These are phyloP conservation scores for Corythornis vintsioides DNA, from an alignment of 2,113 vertebrate genomes.

Conservation along the genomic window DNA sequence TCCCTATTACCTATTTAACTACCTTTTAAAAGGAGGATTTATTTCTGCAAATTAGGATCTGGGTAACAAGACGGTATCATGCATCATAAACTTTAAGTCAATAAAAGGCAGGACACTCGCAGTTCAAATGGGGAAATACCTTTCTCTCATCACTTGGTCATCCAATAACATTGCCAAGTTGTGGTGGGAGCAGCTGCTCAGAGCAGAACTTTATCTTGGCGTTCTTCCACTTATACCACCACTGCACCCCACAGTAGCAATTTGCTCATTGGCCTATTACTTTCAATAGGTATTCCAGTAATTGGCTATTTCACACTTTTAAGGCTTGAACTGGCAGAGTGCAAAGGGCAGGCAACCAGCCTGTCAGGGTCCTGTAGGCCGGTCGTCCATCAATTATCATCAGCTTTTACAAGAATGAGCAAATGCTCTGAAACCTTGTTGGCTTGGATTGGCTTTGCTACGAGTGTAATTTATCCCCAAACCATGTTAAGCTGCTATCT, in stretches of 20 bases:
- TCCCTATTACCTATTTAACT: constrained; percentile 95
- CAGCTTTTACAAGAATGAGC: constrained; percentile 83
- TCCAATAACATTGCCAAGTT: constrained; percentile 68
- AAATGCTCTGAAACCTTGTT: constrained; percentile 79
- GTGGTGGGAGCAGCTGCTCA: constrained; percentile 82
- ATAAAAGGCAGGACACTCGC: constrained; percentile 84
- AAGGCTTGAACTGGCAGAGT: constrained; percentile 92
- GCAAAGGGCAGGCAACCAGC: constrained; percentile 92
- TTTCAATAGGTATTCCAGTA: constrained; percentile 90
- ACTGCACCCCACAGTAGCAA: constrained; percentile 86
- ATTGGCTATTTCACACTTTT: constrained; percentile 99
- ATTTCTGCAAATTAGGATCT: constrained; percentile 91
- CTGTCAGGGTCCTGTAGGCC: constrained; percentile 85
- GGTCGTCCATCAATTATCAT: constrained; percentile 97
- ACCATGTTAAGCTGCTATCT: constrained; percentile 49
- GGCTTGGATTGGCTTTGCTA: constrained; percentile 76
- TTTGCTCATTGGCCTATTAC: constrained; percentile 96
- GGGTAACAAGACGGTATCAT: constrained; percentile 90
- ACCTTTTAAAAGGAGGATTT: constrained; percentile 94
- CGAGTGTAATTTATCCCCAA: constrained; percentile 58
- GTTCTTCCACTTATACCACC: constrained; percentile 76
- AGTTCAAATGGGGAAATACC: constrained; percentile 79
- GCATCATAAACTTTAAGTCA: constrained; percentile 98
- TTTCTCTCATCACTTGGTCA: constrained; percentile 69
- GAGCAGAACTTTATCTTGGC: constrained; percentile 87